A percentile compares a stretch with the other conserved stretches of the same genome.
Evolutionary conservation across 2,113 vertebrate genomes (phyloP).

Genomic region (Rallus limicola): DNA sequence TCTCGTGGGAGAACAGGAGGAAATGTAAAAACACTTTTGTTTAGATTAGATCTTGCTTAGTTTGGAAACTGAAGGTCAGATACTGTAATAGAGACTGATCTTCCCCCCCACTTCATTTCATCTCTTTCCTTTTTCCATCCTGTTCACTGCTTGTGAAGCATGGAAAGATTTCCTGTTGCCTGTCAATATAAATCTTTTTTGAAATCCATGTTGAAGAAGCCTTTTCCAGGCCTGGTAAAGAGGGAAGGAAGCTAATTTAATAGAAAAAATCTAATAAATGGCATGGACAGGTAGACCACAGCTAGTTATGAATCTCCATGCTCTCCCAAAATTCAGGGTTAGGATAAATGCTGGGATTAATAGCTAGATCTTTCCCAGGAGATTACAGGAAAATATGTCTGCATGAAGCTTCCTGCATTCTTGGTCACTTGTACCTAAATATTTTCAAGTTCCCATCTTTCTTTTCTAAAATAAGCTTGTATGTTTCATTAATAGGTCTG

Average conservation of each 20-base stretch:
- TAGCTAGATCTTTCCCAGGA: background rate
- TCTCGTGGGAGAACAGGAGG: background rate
- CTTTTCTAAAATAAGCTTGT: background rate
- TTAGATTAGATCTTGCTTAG: background rate
- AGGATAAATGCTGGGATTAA: background rate
- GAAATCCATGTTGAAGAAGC: rapidly evolving
- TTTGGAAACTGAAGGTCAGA: background rate
- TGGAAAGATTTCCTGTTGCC: background rate
- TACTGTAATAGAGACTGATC: background rate
- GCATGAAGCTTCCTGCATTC: background rate
- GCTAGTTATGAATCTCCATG: background rate
- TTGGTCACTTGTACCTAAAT: background rate
- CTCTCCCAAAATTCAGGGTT: background rate
- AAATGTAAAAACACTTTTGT: background rate
- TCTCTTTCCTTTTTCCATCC: background rate
- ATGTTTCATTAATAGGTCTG: background rate
- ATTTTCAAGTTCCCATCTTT: background rate
- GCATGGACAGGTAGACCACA: background rate
- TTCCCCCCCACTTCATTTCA: background rate
- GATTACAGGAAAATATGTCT: background rate
- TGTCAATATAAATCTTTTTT: background rate
- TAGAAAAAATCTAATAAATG: background rate
- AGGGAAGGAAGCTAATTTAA: background rate
- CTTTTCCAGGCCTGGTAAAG: background rate
- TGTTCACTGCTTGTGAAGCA: background rate